phyloP scores from a whole-genome alignment of 2,888 invertebrate genomes.

The Spicauda simplicius region DNA sequence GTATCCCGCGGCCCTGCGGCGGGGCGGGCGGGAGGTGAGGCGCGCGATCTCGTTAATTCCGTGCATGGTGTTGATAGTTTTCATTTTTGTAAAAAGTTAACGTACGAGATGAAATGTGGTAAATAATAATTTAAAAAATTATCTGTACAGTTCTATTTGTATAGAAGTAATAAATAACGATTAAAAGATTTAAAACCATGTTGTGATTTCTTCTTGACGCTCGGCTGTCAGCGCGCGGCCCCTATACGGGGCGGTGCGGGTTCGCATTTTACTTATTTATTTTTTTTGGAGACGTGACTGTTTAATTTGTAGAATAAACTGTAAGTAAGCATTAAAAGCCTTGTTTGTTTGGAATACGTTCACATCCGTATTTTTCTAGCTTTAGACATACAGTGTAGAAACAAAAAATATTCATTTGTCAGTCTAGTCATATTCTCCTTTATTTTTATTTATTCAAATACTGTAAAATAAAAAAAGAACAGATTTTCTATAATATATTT shows the following conservation, averaged over 20 bases:
- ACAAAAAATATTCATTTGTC: neutral
- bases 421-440: neutral
- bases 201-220: constrained; percentile 80
- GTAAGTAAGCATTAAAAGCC: constrained; percentile 72
- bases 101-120: constrained; percentile 81
- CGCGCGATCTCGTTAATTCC: constrained; percentile 76
- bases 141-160: constrained; percentile 87
- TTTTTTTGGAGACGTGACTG: constrained; percentile 77
- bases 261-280: constrained; percentile 63
- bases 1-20: constrained; percentile 15
- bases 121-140: constrained; percentile 83
- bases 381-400: neutral
- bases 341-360: constrained; percentile 62
- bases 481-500: too few species aligned
- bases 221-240: constrained; percentile 61
- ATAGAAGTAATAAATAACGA: constrained; percentile 86
- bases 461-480: too few species aligned
- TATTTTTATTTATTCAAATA: too few species aligned
- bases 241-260: constrained; percentile 50
- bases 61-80: constrained; percentile 83
- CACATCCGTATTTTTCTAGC: constrained; percentile 25
- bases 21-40: constrained; percentile 41
- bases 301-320: constrained; percentile 83
- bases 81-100: constrained; percentile 86
- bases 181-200: constrained; percentile 80